Percentiles rank a stretch among this genome's conserved stretches.
Evolutionary conservation across 2,797 vertebrate species (phyloP).

Genomic region (Sebastes steindachneri): DNA sequence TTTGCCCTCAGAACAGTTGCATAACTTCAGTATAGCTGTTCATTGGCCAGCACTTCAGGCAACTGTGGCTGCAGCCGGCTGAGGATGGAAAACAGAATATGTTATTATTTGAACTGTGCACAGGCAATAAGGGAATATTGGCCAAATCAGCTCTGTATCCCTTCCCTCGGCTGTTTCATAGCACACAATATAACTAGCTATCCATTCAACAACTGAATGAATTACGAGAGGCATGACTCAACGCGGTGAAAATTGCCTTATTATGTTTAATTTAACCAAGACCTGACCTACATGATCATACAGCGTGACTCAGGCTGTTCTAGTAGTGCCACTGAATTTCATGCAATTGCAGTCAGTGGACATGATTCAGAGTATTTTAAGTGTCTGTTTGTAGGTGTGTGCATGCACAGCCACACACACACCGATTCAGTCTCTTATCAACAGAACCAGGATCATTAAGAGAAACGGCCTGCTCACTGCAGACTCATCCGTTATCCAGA

Average conservation of each 20-base stretch:
- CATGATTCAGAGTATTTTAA: neutral
- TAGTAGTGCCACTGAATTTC: neutral
- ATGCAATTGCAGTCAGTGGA: neutral
- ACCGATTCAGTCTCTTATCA: constrained; percentile 16
- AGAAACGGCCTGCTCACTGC: constrained; percentile 26
- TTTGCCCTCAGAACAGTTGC: neutral
- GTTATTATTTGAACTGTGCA: neutral
- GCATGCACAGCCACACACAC: neutral
- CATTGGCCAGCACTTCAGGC: neutral
- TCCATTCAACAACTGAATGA: neutral
- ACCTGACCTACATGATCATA: neutral
- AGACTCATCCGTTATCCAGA: constrained; percentile 61
- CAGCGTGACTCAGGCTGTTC: neutral
- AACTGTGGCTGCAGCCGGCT: neutral
- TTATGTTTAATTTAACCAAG: neutral
- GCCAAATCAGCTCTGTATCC: neutral
- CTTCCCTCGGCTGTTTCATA: neutral
- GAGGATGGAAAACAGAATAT: neutral
- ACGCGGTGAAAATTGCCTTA: neutral
- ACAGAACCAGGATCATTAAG: constrained; percentile 20
- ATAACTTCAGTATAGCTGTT: neutral
- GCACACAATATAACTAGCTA: neutral
- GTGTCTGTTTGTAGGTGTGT: neutral
- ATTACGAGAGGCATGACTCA: constrained; percentile 5
- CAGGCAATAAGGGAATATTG: neutral